Percentiles rank a stretch among this genome's conserved stretches.
Conservation (phyloP, 2,888 invertebrate genomes). For the Trichogramma dendrolimi region DNA sequence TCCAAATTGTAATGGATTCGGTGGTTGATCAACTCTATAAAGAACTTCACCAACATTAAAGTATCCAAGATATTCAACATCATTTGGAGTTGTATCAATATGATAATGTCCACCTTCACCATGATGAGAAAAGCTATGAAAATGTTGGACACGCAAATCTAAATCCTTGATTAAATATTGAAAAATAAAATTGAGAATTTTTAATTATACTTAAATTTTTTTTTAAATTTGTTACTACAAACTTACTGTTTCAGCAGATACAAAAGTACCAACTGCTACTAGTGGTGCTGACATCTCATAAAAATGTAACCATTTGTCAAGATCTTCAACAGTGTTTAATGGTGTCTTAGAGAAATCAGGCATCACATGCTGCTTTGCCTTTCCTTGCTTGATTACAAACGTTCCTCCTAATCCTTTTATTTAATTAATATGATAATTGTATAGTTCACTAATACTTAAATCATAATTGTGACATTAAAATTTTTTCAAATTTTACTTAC, state of each 20-base stretch:
- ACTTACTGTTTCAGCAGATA: slow-evolving; percentile 77
- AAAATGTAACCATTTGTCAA: slow-evolving; percentile 86
- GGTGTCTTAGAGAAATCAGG: slow-evolving; percentile 81
- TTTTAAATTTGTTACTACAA: background rate
- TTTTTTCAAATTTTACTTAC: slow-evolving; percentile 47
- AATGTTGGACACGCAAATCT: slow-evolving; percentile 91
- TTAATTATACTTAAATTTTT: background rate
- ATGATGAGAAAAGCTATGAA: slow-evolving; percentile 83
- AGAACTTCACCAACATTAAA: slow-evolving; percentile 74
- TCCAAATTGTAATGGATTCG: slow-evolving; percentile 64
- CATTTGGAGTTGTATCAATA: slow-evolving; percentile 84
- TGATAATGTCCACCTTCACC: slow-evolving; percentile 95
- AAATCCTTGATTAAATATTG: slow-evolving; percentile 61
- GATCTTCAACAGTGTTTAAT: slow-evolving; percentile 66
- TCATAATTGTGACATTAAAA: background rate
- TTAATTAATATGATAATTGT: slow-evolving; percentile 2
- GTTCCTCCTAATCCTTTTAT: slow-evolving; percentile 78
- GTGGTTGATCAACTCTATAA: slow-evolving; percentile 72
- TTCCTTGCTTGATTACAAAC: slow-evolving; percentile 78
- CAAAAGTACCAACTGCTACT: slow-evolving; percentile 80
- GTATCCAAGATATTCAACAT: slow-evolving; percentile 86
- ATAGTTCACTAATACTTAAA: background rate
- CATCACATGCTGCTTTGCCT: slow-evolving; percentile 92
- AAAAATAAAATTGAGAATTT: slow-evolving; percentile 6
- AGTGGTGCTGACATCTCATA: slow-evolving; percentile 88